Conservation (phyloP, 2,888 invertebrate genomes). For the Yponomeuta plumbellus region DNA sequence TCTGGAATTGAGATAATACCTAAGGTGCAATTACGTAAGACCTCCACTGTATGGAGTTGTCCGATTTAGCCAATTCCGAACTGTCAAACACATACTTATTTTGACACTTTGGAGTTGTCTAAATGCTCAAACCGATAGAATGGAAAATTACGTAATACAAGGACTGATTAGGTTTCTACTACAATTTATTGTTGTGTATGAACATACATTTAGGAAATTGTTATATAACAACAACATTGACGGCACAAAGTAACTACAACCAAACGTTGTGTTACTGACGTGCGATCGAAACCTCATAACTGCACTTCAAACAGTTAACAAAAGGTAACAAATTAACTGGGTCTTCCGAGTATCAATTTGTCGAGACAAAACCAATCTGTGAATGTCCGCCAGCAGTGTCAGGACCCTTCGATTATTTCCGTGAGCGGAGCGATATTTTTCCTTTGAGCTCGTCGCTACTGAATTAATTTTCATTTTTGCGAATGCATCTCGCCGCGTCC, state of each 20-base stretch:
- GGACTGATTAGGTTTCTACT: too few species aligned
- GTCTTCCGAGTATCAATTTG: background rate
- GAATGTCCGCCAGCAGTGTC: background rate
- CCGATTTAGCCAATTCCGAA: too few species aligned
- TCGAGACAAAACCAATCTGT: background rate
- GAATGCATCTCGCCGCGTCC: background rate
- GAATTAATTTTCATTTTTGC: conserved; percentile 21
- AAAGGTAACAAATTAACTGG: background rate
- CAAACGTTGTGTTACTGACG: background rate
- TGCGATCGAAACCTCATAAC: background rate
- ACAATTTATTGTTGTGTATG: too few species aligned
- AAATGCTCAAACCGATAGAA: too few species aligned
- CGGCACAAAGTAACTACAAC: background rate
- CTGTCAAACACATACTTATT: too few species aligned
- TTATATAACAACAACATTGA: too few species aligned
- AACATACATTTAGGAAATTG: too few species aligned
- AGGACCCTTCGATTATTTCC: background rate
- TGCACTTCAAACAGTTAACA: background rate
- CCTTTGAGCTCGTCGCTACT: conserved; percentile 4
- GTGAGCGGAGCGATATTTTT: conserved; percentile 3
- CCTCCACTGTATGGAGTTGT: too few species aligned
- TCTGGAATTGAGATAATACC: too few species aligned
- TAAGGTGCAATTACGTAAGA: too few species aligned
- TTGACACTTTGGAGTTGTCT: too few species aligned
- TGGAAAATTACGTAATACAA: too few species aligned